Evolutionary conservation across 2,888 invertebrate genomes (phyloP).

Genomic region (Zaprionus obscuricornis): DNA sequence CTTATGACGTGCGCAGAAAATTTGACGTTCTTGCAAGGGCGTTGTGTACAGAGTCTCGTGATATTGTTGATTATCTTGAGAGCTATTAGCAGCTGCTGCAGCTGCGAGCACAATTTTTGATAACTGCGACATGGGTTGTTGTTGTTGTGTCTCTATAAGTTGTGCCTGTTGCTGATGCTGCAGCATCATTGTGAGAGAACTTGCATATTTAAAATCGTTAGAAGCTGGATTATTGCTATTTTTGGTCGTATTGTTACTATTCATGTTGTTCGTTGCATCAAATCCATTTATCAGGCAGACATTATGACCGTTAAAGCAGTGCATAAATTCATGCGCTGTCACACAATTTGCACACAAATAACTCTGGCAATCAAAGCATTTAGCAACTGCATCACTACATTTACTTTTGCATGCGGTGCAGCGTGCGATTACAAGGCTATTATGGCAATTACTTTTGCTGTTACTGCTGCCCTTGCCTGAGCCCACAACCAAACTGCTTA

Average conservation of each 20-base stretch:
- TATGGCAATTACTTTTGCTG: constrained; percentile 41
- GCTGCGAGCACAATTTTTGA: constrained; percentile 67
- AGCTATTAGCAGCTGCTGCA: constrained; percentile 62
- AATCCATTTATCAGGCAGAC: constrained; percentile 86
- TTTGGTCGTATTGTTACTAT: constrained; percentile 18
- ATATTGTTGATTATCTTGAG: constrained; percentile 46
- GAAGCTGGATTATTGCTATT: constrained; percentile 67
- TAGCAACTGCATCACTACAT: constrained; percentile 96
- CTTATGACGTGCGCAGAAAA: constrained; percentile 93
- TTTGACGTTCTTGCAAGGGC: constrained; percentile 57
- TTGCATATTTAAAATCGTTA: constrained; percentile 79
- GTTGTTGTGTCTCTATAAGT: constrained; percentile 25
- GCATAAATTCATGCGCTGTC: constrained; percentile 99
- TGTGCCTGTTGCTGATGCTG: constrained; percentile 72
- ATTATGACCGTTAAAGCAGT: constrained; percentile 98
- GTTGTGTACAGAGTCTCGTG: constrained; percentile 50
- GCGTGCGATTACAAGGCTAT: constrained; percentile 82
- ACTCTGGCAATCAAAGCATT: constrained; percentile 98
- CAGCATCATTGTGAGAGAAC: constrained; percentile 80
- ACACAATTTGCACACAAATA: constrained; percentile 98
- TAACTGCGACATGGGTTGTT: constrained; percentile 35
- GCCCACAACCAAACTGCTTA: constrained; percentile 64
- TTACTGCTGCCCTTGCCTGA: constrained; percentile 56
- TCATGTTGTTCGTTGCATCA: constrained; percentile 48
- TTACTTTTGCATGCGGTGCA: constrained; percentile 99